Percentiles rank a stretch among this genome's conserved stretches.
Evolutionary conservation across 2,888 invertebrate species (phyloP).

Genomic region (Ormyrus pomaceus): DNA sequence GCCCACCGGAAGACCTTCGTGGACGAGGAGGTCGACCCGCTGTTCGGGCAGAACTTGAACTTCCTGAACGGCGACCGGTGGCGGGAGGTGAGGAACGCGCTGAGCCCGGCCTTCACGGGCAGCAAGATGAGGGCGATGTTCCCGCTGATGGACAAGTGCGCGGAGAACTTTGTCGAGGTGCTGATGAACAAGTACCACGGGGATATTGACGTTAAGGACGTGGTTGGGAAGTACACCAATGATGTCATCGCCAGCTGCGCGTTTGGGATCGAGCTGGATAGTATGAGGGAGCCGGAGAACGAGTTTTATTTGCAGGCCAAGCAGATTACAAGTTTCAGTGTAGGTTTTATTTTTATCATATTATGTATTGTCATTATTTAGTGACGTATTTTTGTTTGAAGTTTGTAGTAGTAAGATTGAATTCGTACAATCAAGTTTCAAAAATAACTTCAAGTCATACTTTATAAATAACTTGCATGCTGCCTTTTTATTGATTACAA

Average conservation of each 20-base stretch:
- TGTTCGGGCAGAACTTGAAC: slow-evolving; percentile 62
- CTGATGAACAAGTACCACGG: slow-evolving; percentile 12
- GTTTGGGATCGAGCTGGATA: slow-evolving; percentile 66
- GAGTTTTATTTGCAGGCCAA: slow-evolving; percentile 62
- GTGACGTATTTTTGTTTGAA: no score
- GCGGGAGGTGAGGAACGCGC: slow-evolving; percentile 76
- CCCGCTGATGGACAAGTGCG: slow-evolving; percentile 74
- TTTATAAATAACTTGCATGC: no score
- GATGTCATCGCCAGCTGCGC: slow-evolving; percentile 49
- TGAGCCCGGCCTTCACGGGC: slow-evolving; percentile 79
- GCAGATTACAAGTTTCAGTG: slow-evolving; percentile 43
- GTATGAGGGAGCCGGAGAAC: slow-evolving; percentile 64
- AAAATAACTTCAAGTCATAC: no score
- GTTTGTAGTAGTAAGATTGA: no score
- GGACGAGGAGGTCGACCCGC: slow-evolving; percentile 59
- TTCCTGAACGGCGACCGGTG: slow-evolving; percentile 74
- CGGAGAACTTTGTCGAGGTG: slow-evolving; percentile 63
- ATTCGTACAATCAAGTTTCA: no score
- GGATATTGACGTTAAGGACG: slow-evolving; percentile 65
- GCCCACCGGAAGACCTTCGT: slow-evolving; percentile 64
- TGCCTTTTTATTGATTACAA: no score
- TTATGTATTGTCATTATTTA: no score
- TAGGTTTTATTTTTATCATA: background rate
- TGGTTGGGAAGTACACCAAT: slow-evolving; percentile 60
- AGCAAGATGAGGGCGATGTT: slow-evolving; percentile 79